Base-by-base conservation (phyloP, 2,113 vertebrate species). In the Dissostichus mawsoni region DNA sequence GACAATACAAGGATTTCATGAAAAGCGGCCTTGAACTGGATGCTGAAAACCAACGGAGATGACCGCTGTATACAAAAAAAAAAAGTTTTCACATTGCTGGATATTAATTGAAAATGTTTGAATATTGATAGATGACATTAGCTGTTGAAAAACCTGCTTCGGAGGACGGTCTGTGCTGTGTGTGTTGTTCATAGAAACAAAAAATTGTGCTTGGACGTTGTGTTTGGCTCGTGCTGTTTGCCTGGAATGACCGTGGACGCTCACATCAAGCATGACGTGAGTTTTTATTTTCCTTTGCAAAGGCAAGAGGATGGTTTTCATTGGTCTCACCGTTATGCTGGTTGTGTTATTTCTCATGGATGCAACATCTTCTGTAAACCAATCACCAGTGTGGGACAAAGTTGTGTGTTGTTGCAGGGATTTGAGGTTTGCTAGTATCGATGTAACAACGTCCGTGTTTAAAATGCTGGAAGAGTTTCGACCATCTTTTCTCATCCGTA, bases 401-500 rank as follows among this genome's bases (percentile, higher is more conserved):
- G 29, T 29, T 29, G 29, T 29, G 29, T 29, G 29, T 29, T 29
- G 29, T 29, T 29, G 48, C 50, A 50, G 55, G 50, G 69, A 56
- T 70, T 73, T 65, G 59, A 78, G 64, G 69, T 29, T 29, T 71
- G 47, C 45, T 51, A 8, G 44, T 29, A 33, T 78, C 51, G 20
- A 51, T 64, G 48, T 51, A 71, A 48, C 75, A 5, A 55, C 67
- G 53, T 66, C 69, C 52, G 33, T 68, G 17, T 68, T 66, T 72
- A 41, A 87, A 81, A 85, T 92, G 93, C 92, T 94, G 93, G 87
- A 93, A 81, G 81, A 83, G 70, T 65, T 29, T 69, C 8, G 53
- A 86, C 69, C 84, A 88, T 83, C 75, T 67, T 23, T 23, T 87
- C 67, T 86, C 78, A 65, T 86, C 71, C 70, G 11, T 90, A 91